A percentile compares a stretch with the other conserved stretches of the same genome.
Evolutionary conservation across 1,140 invertebrate genomes (phyloP).

Genomic region (Acromyrmex echinatior): DNA sequence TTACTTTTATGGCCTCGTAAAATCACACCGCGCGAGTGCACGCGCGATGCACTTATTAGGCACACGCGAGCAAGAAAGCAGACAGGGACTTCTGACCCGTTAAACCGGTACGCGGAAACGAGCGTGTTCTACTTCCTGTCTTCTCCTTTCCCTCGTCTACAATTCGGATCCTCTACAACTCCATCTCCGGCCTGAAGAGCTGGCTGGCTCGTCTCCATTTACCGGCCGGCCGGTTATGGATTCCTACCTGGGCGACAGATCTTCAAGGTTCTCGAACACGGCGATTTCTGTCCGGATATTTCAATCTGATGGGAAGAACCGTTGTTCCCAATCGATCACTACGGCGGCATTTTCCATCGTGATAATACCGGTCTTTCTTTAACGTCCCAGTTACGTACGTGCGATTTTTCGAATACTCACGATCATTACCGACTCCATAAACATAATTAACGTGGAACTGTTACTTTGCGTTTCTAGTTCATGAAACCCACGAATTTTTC

Average conservation of each 20-base stretch:
- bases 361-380: background rate
- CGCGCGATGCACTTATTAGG: conserved; percentile 55
- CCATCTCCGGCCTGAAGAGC: conserved; percentile 11
- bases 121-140: conserved; percentile 58
- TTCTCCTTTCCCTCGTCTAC: conserved; percentile 37
- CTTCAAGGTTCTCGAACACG: background rate
- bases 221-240: conserved; percentile 18
- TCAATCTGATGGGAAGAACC: background rate
- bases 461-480: background rate
- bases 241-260: conserved; percentile 38
- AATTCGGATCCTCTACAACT: conserved; percentile 25
- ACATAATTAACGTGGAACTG: background rate
- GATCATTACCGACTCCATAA: background rate
- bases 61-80: conserved; percentile 49
- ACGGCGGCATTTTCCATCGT: background rate
- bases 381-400: background rate
- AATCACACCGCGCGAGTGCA: conserved; percentile 21
- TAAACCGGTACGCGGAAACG: conserved; percentile 59
- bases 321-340: background rate
- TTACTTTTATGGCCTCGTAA: conserved; percentile 56
- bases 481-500: background rate
- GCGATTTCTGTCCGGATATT: conserved; percentile 31
- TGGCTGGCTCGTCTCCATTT: conserved; percentile 7
- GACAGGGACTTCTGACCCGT: conserved; percentile 48
- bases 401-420: background rate